These are phyloP conservation scores for Anolis apletophallus DNA, from an alignment of 2,797 vertebrate genomes.

Conservation along the genomic window DNA sequence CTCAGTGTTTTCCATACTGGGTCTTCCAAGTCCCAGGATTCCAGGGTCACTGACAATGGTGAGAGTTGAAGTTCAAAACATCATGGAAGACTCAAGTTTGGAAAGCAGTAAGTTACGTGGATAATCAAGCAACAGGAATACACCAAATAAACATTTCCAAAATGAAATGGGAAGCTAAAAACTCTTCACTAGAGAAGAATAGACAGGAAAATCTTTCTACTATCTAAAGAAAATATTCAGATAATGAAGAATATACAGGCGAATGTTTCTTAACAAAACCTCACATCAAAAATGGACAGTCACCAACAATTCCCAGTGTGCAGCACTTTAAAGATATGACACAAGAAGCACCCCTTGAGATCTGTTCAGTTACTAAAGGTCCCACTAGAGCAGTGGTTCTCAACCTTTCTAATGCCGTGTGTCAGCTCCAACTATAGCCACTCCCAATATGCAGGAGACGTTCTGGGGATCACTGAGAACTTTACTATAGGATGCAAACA, in stretches of 20 bases:
- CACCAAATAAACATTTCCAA: neutral
- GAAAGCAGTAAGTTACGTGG: neutral
- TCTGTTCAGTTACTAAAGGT: neutral
- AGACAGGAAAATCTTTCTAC: neutral
- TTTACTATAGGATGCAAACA: too few species aligned
- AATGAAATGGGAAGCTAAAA: neutral
- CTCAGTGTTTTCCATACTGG: too few species aligned
- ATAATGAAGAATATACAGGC: neutral
- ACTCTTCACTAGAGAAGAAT: neutral
- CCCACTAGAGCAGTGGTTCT: too few species aligned
- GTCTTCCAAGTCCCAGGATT: too few species aligned
- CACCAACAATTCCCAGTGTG: neutral
- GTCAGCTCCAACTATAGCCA: too few species aligned
- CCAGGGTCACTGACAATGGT: too few species aligned
- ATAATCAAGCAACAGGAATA: constrained; percentile 6
- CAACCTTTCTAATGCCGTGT: too few species aligned
- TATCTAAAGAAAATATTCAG: neutral
- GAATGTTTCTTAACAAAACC: constrained; percentile 14
- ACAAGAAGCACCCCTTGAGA: neutral
- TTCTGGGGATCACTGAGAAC: too few species aligned
- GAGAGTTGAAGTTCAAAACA: too few species aligned
- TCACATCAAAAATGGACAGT: neutral
- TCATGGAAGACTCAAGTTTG: too few species aligned
- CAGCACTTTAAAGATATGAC: neutral
- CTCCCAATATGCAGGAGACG: too few species aligned